These are phyloP conservation scores for Equus przewalskii DNA, from an alignment of 2,113 vertebrate species.

Conservation along the genomic window DNA sequence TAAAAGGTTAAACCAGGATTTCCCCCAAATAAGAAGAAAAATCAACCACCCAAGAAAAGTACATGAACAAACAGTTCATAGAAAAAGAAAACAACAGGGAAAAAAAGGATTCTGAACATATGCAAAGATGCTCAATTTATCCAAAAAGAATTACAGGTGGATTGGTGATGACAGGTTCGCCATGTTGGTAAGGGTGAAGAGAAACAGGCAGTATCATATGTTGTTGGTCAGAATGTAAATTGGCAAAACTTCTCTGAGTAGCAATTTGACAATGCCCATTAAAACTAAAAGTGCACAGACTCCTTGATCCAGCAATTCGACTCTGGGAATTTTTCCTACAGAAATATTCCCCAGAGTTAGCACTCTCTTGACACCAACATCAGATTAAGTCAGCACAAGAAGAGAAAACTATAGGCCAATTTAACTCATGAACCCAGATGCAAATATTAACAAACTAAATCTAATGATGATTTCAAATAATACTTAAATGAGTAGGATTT, in stretches of 20 bases:
- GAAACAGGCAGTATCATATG: neutral
- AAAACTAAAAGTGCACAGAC: neutral
- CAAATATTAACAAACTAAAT: neutral
- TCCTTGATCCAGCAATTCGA: neutral
- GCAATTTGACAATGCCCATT: neutral
- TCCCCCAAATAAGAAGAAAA: neutral
- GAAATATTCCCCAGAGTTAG: slow-evolving; percentile 22
- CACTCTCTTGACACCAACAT: neutral
- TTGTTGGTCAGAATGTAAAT: neutral
- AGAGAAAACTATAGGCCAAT: neutral
- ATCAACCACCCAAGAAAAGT: neutral
- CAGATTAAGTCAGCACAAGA: neutral
- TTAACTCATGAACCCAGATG: neutral
- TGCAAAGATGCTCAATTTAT: neutral
- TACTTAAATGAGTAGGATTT: neutral
- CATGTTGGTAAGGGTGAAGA: neutral
- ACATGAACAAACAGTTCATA: neutral
- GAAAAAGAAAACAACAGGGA: neutral
- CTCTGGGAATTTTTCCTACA: neutral
- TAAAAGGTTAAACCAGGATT: neutral
- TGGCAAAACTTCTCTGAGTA: neutral
- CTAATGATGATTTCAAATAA: neutral
- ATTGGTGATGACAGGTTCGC: neutral
- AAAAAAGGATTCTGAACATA: neutral
- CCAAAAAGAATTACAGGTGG: neutral